Evolutionary conservation across 2,797 vertebrate species (phyloP), one percentile per base, ranked within the genome.

Genomic region (Pipistrellus pipistrellus): DNA sequence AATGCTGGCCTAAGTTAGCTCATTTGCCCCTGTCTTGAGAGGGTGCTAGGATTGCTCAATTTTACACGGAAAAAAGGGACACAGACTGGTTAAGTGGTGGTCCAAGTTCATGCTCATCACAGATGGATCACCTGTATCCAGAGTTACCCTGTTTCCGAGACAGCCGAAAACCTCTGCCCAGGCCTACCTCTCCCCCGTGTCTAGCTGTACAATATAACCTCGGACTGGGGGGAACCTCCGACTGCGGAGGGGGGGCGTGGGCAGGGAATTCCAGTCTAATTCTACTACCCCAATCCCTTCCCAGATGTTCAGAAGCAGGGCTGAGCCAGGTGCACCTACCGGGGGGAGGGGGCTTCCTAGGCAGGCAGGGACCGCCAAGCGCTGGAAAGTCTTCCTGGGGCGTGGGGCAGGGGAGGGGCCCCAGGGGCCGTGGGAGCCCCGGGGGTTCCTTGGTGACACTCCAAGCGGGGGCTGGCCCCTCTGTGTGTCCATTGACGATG

Each of bases 281-380:
- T 38, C 41, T 35, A 11, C 25, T 9, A 44, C 20, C 17, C 32
- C 0, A 0, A 25, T 25, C 75, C 62, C 38, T 35, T 83, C 66
- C 88, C 44, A 8, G 21, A 82, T 2, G 3, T 27, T 53, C 14
- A 2, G 21, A 2, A 51, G 59, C 27, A 25, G 41, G 59, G 55
- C 48, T 13, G 20, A 55, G 64, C 10, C 51, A 53, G 38, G 38
- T 2, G 35, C 0, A 14, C 87, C 51, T 96, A 99, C 99, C 99
- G 98, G 99, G 99, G 97, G 99, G 99, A 2, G 99, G 99, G 32
- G 99, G 99, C 97, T 99, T 99, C 97, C 99, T 98, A 72, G 99
- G 97, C 32, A 98, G 98, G 90, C 98, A 98, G 92, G 97, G 97
- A 91, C 97, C 98, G 38, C 98, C 97, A 53, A 99, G 99, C 3